phyloP scores from a whole-genome alignment of 2,888 invertebrate species.

The Arrhopalites spinosus region DNA sequence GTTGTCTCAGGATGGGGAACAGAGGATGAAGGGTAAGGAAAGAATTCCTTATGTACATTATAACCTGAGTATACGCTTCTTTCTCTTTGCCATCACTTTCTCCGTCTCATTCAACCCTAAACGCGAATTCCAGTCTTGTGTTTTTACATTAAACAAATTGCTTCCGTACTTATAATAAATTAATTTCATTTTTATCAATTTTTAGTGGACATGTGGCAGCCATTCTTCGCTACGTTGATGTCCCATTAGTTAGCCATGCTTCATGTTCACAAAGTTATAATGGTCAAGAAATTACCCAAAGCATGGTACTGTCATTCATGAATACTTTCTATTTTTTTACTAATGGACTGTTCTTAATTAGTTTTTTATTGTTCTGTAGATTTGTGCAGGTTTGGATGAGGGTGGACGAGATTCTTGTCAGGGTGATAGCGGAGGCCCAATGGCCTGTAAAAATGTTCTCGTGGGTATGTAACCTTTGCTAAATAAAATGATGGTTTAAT shows the following conservation, averaged over 20 bases:
- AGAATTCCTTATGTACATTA: not conserved
- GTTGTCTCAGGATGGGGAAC: conserved; percentile 33
- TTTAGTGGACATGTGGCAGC: conserved; percentile 2
- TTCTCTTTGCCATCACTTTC: no score
- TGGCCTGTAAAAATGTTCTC: not conserved
- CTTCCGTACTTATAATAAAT: no score
- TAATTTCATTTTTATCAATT: not conserved
- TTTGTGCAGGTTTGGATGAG: conserved; percentile 4
- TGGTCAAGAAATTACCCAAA: conserved; percentile 16
- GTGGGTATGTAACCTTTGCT: not conserved
- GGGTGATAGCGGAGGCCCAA: conserved; percentile 40
- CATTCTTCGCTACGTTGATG: conserved; percentile 17
- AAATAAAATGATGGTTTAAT: not conserved
- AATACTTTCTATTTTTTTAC: not conserved
- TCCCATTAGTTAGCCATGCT: conserved; percentile 19
- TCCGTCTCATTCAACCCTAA: no score
- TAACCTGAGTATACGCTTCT: no score
- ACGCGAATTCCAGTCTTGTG: no score
- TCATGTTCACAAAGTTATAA: conserved; percentile 18
- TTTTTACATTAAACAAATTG: no score
- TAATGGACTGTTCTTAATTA: not conserved
- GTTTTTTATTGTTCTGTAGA: not conserved
- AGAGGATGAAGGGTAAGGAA: conserved; percentile 23
- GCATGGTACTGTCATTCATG: conserved; percentile 20
- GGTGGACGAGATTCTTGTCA: conserved; percentile 50